Evolutionary conservation across 1,140 invertebrate genomes (phyloP), one percentile per base, ranked within the genome.

Genomic region (Kradibia gibbosae): DNA sequence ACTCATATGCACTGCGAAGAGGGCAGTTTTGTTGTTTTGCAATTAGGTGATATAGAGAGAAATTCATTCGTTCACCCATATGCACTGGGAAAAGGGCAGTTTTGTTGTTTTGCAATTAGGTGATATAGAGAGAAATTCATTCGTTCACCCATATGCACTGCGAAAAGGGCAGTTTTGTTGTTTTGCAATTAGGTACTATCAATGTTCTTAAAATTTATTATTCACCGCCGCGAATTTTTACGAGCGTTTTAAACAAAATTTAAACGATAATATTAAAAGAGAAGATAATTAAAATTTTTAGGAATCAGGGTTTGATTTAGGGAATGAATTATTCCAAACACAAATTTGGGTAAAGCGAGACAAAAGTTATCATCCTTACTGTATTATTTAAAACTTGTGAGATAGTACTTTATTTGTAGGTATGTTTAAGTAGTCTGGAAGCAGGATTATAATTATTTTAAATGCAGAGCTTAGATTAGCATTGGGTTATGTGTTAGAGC

Each of bases 31-130:
- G 55, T 28, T 31, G 0, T 60, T 60, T 60, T 28, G 55, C n/a
- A n/a, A n/a, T n/a, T n/a, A 42, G 48, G n/a, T 22, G 62, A 67
- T 67, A 67, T 67, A n/a, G 55, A 28, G 55, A 60, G 55, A 2
- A 8, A 60, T 60, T 60, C 31, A n/a, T 60, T 20, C 11, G 55
- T 1, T n/a, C 25, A 28, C 25, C 0, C 25, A 28, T 31, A 60
- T 20, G 11, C 31, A 15, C 17, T 28, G 25, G 25, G 25, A 60
- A 60, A 60, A 60, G 31, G 25, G 3, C 25, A 10, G 7, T 28
- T 60, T 60, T 28, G 55, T 28, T 31, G 0, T 60, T 60, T 60
- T 28, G 55, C n/a, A n/a, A n/a, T n/a, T n/a, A 42, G 48, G n/a
- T 22, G 62, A 67, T 67, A 67, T 67, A n/a, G 55, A 28, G 55